Conservation (phyloP, 92 coral and sea anemone genomes). For the Epizoanthus fatuus region DNA sequence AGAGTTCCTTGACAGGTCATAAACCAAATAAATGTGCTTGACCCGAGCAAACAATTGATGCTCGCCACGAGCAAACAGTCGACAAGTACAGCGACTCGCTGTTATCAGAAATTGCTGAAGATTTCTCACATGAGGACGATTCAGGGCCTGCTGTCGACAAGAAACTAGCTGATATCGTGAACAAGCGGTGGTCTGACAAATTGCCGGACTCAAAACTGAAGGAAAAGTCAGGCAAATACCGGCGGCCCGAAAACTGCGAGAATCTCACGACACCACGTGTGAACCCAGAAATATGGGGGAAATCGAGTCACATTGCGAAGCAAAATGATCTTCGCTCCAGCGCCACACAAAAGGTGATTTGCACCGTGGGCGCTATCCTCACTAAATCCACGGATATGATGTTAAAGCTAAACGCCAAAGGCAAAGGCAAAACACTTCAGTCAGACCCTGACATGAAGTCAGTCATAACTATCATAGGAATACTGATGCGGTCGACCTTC, state of each 20-base stretch:
- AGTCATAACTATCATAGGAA: slow-evolving; percentile 13
- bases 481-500: slow-evolving; percentile 38
- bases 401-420: not conserved
- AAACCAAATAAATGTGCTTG: too few species aligned
- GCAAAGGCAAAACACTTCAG: slow-evolving; percentile 3
- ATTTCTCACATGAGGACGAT: too few species aligned
- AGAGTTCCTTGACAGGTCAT: too few species aligned
- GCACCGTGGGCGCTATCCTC: not conserved
- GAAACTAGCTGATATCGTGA: slow-evolving; percentile 42
- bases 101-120: too few species aligned
- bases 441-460: not conserved
- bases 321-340: slow-evolving; percentile 34
- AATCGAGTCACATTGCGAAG: slow-evolving; percentile 37
- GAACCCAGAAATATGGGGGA: slow-evolving; percentile 50
- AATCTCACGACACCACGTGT: slow-evolving; percentile 56
- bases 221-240: slow-evolving; percentile 53
- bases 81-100: too few species aligned
- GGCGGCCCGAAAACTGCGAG: slow-evolving; percentile 55
- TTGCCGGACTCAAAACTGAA: slow-evolving; percentile 53
- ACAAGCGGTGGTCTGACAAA: slow-evolving; percentile 55
- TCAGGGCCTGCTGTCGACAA: not conserved
- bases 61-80: too few species aligned
- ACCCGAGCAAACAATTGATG: too few species aligned
- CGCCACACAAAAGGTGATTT: slow-evolving; percentile 3
- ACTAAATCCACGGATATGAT: not conserved